phyloP scores from a whole-genome alignment of 2,113 vertebrate species.

The Amphiprion ocellaris region DNA sequence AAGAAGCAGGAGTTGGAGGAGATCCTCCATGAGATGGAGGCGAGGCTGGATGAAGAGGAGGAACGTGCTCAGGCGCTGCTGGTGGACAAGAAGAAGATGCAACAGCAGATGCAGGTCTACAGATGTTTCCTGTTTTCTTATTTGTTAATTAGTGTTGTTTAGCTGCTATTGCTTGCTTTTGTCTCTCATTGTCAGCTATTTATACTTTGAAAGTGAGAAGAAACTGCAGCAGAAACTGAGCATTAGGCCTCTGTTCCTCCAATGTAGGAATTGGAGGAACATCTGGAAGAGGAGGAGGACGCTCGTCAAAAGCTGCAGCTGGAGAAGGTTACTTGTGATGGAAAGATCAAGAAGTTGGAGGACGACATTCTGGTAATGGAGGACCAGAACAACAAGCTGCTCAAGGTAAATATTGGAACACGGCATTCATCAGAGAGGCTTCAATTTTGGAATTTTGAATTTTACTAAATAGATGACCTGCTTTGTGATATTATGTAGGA shows the following conservation, averaged over 20 bases:
- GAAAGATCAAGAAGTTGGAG: slow-evolving; percentile 97
- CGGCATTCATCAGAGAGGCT: neutral
- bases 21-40: slow-evolving; percentile 96
- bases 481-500: slow-evolving; percentile 83
- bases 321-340: slow-evolving; percentile 94
- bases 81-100: slow-evolving; percentile 94
- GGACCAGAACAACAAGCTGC: slow-evolving; percentile 95
- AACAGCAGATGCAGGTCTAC: slow-evolving; percentile 95
- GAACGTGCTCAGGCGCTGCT: slow-evolving; percentile 90
- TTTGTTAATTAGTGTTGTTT: neutral
- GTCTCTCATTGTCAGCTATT: neutral
- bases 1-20: slow-evolving; percentile 98
- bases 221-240: neutral
- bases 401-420: slow-evolving; percentile 82
- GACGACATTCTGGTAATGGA: slow-evolving; percentile 95
- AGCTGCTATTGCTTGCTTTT: neutral
- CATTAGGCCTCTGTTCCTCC: neutral
- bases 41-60: slow-evolving; percentile 94
- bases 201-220: neutral
- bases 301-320: slow-evolving; percentile 96
- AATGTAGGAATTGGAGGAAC: slow-evolving; percentile 92
- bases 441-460: too few species aligned
- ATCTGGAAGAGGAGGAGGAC: slow-evolving; percentile 94
- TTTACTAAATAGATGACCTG: neutral
- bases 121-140: neutral